Evolutionary conservation across 2,888 invertebrate species (phyloP).

Genomic region (Eurois occulta): DNA sequence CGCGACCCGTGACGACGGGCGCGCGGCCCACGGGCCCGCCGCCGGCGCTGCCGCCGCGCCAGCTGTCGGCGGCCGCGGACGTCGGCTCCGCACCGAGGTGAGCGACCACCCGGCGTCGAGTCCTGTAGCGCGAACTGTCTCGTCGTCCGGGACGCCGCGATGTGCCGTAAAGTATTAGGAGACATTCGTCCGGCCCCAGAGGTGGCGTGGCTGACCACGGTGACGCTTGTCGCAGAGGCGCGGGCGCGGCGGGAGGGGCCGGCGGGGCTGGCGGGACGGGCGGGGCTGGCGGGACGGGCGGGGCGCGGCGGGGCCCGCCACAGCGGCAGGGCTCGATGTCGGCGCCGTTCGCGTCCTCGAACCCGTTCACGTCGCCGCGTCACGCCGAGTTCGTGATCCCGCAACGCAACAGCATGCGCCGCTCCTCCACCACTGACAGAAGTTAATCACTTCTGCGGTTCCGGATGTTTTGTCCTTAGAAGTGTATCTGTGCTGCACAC

Average conservation of each 20-base stretch:
- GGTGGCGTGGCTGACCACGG: constrained; percentile 48
- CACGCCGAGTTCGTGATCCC: constrained; percentile 88
- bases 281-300: constrained; percentile 57
- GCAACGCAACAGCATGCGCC: constrained; percentile 79
- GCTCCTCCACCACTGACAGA: constrained; percentile 80
- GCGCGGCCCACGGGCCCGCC: constrained; percentile 76
- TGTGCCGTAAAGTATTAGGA: constrained; percentile 48
- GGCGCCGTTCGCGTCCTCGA: constrained; percentile 81
- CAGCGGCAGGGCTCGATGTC: constrained; percentile 78
- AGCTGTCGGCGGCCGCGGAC: constrained; percentile 88
- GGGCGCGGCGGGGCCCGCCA: constrained; percentile 61
- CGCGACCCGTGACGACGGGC: constrained; percentile 72
- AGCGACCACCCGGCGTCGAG: constrained; percentile 55
- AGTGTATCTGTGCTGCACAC: constrained; percentile 39
- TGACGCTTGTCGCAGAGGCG: constrained; percentile 64
- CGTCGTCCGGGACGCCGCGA: constrained; percentile 12
- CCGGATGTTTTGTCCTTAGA: constrained; percentile 41
- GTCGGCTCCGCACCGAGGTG: constrained; percentile 82
- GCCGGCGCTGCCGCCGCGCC: constrained; percentile 90
- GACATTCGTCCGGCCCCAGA: constrained; percentile 47
- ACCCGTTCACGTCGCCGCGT: constrained; percentile 83
- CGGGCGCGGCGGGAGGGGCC: constrained; percentile 38
- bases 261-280: constrained; percentile 72
- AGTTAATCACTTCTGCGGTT: constrained; percentile 61
- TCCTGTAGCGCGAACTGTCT: constrained; percentile 38